Evolutionary conservation across 2,888 invertebrate species (phyloP).

Genomic region (Calameuta idolon): DNA sequence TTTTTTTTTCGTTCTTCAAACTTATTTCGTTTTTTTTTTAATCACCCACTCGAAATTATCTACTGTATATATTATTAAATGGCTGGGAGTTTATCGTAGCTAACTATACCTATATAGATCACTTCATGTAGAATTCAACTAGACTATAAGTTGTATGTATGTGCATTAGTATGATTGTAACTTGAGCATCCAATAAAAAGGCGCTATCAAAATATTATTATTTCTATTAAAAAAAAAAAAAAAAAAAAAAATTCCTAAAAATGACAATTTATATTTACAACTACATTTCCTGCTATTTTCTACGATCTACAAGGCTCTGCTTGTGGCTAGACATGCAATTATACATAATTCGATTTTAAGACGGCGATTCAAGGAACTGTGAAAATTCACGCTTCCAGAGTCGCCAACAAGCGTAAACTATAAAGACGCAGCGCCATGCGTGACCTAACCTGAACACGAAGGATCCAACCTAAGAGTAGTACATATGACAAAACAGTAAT

Average conservation of each 20-base stretch:
- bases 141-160: constrained; percentile 57
- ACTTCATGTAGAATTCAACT: constrained; percentile 21
- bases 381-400: constrained; percentile 30
- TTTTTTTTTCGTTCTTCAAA: constrained; percentile 10
- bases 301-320: not conserved
- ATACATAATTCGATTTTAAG: not conserved
- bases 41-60: constrained; percentile 4
- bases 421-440: constrained; percentile 13
- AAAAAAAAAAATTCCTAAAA: not conserved
- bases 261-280: not conserved
- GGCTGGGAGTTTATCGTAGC: constrained; percentile 30
- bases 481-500: constrained; percentile 16
- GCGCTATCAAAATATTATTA: constrained; percentile 11
- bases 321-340: not conserved
- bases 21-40: not conserved
- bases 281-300: not conserved
- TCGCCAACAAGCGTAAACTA: constrained; percentile 34
- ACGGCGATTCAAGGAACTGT: constrained; percentile 16
- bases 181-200: constrained; percentile 29
- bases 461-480: constrained; percentile 3
- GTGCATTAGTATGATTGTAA: constrained; percentile 51
- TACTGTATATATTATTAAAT: constrained; percentile 18
- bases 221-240: not conserved
- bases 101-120: constrained; percentile 24
- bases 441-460: constrained; percentile 28